These are phyloP conservation scores for Peromyscus leucopus DNA, from an alignment of 2,113 vertebrate species.

Conservation along the genomic window DNA sequence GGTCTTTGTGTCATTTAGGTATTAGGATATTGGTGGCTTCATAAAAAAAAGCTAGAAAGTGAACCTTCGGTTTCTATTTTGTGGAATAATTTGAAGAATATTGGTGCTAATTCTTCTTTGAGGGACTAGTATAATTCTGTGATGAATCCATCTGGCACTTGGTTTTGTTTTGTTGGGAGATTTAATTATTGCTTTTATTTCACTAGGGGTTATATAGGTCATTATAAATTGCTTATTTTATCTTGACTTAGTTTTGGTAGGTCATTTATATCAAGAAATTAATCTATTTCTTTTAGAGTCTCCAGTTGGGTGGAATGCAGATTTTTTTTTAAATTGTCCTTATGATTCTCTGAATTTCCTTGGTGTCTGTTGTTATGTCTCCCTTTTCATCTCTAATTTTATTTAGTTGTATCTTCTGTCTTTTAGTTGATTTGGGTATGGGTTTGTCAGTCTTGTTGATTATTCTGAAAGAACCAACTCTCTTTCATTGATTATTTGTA, in stretches of 20 bases:
- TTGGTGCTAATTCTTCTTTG: neutral
- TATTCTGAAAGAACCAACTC: neutral
- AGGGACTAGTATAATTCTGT: neutral
- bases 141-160: neutral
- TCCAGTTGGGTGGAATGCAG: neutral
- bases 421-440: neutral
- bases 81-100: neutral
- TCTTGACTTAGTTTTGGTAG: neutral
- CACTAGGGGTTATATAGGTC: neutral
- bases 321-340: neutral
- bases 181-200: neutral
- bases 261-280: neutral
- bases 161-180: neutral
- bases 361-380: neutral
- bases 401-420: neutral
- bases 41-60: neutral
- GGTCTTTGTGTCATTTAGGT: neutral
- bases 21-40: neutral
- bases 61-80: neutral
- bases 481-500: neutral
- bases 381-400: neutral
- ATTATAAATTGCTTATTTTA: neutral
- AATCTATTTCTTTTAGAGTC: neutral
- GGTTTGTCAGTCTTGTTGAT: neutral
- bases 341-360: neutral